phyloP scores from a whole-genome alignment of 2,888 invertebrate genomes.

The Acrobasis suavella region DNA sequence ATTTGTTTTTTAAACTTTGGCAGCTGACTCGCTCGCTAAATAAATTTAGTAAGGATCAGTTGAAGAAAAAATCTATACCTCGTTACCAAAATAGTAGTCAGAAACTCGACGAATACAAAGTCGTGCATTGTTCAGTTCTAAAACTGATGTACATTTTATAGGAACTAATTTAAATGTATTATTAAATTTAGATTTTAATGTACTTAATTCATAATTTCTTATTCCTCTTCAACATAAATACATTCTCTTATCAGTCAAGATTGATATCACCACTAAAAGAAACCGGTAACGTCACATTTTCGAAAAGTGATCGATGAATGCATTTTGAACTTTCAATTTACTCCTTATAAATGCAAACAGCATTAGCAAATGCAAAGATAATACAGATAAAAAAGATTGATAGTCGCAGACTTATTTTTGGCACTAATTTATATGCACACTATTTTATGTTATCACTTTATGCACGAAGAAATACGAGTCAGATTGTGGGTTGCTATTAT shows the following conservation, averaged over 20 bases:
- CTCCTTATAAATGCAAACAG: background rate
- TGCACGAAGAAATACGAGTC: slow-evolving; percentile 3
- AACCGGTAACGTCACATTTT: slow-evolving; percentile 3
- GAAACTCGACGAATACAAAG: too few species aligned
- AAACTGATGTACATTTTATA: too few species aligned
- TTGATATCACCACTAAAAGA: background rate
- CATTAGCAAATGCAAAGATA: background rate
- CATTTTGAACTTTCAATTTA: slow-evolving; percentile 13
- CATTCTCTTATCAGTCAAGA: background rate
- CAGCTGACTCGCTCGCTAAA: too few species aligned
- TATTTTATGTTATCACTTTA: slow-evolving; percentile 1
- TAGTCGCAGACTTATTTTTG: slow-evolving; percentile 1
- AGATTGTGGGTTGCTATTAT: background rate
- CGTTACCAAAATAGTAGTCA: background rate
- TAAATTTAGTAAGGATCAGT: too few species aligned
- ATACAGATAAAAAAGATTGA: background rate
- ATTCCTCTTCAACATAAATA: background rate
- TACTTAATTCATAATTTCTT: background rate
- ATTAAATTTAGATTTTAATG: too few species aligned
- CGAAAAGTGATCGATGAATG: slow-evolving; percentile 1
- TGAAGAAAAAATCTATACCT: background rate
- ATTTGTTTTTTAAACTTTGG: too few species aligned
- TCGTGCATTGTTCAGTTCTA: too few species aligned
- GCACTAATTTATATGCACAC: background rate
- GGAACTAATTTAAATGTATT: too few species aligned